phyloP scores from a whole-genome alignment of 2,797 vertebrate genomes.

The Siniperca obscura region DNA sequence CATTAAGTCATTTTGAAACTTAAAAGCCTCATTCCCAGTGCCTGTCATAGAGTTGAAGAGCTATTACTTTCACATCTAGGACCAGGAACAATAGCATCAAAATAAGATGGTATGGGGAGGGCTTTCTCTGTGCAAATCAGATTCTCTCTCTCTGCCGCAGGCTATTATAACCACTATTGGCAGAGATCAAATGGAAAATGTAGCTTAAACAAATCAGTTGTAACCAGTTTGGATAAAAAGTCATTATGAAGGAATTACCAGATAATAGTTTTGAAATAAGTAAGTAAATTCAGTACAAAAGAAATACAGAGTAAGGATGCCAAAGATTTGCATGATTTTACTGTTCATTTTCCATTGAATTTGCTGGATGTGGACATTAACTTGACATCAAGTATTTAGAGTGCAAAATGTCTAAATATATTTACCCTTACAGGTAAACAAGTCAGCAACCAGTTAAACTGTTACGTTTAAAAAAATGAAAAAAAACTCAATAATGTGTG shows the following conservation, averaged over 20 bases:
- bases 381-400: background rate
- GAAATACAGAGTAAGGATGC: background rate
- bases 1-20: constrained; percentile 56
- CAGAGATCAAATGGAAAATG: constrained; percentile 45
- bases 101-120: constrained; percentile 26
- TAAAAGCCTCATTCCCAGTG: constrained; percentile 58
- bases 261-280: constrained; percentile 13
- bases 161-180: constrained; percentile 31
- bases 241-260: constrained; percentile 7
- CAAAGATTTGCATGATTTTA: background rate
- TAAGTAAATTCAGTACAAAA: background rate
- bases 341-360: background rate
- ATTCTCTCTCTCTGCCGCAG: constrained; percentile 38
- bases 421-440: background rate
- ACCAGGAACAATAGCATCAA: constrained; percentile 46
- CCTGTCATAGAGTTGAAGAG: constrained; percentile 50
- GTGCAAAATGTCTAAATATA: background rate
- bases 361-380: constrained; percentile 1
- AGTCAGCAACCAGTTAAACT: background rate
- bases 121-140: constrained; percentile 28
- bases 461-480: background rate
- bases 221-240: constrained; percentile 32
- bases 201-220: constrained; percentile 31
- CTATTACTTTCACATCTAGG: constrained; percentile 68
- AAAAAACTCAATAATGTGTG: background rate